Conservation (phyloP, 2,113 vertebrate genomes). For the Irena cyanogastra region DNA sequence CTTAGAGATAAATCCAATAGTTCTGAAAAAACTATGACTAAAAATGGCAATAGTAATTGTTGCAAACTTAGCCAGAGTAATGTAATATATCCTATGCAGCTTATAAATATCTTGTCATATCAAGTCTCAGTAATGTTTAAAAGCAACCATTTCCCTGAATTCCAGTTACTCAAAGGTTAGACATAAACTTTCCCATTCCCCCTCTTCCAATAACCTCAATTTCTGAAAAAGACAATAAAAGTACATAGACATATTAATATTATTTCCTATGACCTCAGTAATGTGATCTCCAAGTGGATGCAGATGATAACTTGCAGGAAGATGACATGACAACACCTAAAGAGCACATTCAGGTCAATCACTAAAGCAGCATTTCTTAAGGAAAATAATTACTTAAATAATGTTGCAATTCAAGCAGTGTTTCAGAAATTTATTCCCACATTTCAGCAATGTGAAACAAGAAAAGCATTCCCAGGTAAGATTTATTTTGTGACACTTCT, state of each 20-base stretch:
- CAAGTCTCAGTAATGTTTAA: neutral
- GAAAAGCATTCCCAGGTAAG: neutral
- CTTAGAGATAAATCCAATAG: neutral
- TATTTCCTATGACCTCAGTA: neutral
- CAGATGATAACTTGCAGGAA: constrained; percentile 77
- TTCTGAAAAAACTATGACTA: neutral
- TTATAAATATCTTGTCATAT: neutral
- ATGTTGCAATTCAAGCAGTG: neutral
- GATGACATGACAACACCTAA: neutral
- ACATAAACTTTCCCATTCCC: neutral
- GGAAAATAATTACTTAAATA: neutral
- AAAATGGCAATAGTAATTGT: neutral
- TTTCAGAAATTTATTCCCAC: neutral
- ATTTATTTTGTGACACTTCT: neutral
- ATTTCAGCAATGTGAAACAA: neutral
- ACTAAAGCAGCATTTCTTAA: neutral
- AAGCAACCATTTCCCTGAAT: neutral
- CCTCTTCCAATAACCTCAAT: neutral
- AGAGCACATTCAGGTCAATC: neutral
- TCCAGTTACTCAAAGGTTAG: neutral
- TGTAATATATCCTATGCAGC: neutral
- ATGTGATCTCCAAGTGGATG: constrained; percentile 70
- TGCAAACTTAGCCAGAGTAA: neutral
- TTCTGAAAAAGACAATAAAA: neutral
- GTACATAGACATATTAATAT: neutral